Evolutionary conservation across 2,888 invertebrate genomes (phyloP).

Genomic region (Hemaris fuciformis): DNA sequence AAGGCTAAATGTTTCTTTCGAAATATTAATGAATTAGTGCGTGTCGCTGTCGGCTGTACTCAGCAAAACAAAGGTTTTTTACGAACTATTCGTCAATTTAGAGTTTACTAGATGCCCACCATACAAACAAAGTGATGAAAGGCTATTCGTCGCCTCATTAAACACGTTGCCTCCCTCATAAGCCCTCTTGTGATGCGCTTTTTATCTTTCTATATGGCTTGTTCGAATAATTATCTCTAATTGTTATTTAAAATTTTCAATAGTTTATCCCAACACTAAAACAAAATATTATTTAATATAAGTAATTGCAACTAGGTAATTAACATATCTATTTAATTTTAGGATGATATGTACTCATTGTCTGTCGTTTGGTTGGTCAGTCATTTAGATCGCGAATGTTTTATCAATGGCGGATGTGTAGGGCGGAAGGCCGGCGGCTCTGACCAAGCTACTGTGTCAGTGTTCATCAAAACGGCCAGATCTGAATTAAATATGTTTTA

Average conservation of each 20-base stretch:
- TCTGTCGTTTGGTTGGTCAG: conserved; percentile 21
- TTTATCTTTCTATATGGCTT: background rate
- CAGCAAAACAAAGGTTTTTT: no score
- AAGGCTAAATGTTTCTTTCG: no score
- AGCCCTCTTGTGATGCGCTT: background rate
- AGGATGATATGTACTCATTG: conserved; percentile 22
- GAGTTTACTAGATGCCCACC: no score
- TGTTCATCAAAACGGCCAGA: conserved; percentile 8
- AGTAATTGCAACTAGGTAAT: background rate
- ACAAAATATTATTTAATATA: no score
- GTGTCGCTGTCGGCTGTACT: no score
- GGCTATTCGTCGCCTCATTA: background rate
- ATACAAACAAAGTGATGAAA: background rate
- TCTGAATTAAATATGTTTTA: background rate
- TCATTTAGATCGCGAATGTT: conserved; percentile 49
- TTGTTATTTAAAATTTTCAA: background rate
- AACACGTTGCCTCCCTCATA: background rate
- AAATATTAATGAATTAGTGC: no score
- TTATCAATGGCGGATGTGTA: conserved; percentile 71
- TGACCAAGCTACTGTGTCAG: conserved; percentile 20
- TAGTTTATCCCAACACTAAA: no score
- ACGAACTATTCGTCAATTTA: no score
- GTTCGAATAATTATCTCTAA: background rate
- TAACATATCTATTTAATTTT: background rate
- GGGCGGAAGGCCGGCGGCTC: conserved; percentile 42